Base-by-base conservation (phyloP, 2,113 vertebrate species). In the Butorides virescens region DNA sequence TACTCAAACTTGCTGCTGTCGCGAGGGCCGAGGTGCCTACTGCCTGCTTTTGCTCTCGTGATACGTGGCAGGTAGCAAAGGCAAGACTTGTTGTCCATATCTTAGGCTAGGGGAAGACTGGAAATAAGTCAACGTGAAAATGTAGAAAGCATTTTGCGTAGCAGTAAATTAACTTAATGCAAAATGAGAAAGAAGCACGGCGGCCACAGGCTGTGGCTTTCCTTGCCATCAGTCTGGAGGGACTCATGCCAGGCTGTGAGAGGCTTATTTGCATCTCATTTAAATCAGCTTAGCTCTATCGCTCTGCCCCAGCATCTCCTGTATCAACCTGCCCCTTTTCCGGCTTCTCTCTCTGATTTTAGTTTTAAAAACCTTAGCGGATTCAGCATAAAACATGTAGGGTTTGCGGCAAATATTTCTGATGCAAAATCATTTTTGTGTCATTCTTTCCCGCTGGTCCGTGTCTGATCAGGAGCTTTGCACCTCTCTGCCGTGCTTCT, bases 181-280 rank as follows among this genome's bases (percentile, higher is more conserved):
- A 25, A 30, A 73, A 1, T 52, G 46, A 78, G 67, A 56, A 49
- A 42, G 52, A 8, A 52, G 63, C 13, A 2, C 55, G 25, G 55
- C 42, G 70, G 59, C 61, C 52, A 1, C 1, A 1, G 61, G 29
- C 58, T 21, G 7, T 17, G 52, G 36, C 81, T 86, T 83, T 65
- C 12, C 3, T 44, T 61, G 46, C 44, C 52, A 13, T 20, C 66
- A 11, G 23, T 52, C 46, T 44, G 82, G 52, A 81, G 70, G 50
- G 77, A 42, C 17, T 23, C 23, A 0, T 53, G 63, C 52, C 81
- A 56, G 65, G 46, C 46, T 84, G n/a, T 6, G 13, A 63, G 68
- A 84, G 46, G 11, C 70, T 79, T 71, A 56, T 87, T 37, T 96
- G 65, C 63, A 75, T 67, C 58, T 86, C 37, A 44, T 61, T 91